phyloP scores from a whole-genome alignment of 2,113 vertebrate genomes.

The Corynorhinus townsendii region DNA sequence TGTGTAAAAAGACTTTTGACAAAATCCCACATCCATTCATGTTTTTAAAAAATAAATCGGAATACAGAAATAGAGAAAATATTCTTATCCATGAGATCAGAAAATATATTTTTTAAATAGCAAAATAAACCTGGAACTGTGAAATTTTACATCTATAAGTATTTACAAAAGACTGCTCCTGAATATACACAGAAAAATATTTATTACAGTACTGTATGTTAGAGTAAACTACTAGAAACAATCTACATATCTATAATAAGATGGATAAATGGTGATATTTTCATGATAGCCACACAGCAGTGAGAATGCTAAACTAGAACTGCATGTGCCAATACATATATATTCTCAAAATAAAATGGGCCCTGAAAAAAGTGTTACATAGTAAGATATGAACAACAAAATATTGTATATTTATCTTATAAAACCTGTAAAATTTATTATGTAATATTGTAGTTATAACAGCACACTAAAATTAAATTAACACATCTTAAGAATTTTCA shows the following conservation, averaged over 20 bases:
- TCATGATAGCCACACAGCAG: neutral
- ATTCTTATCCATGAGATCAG: neutral
- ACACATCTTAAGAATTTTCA: neutral
- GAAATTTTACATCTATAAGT: neutral
- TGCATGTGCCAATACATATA: neutral
- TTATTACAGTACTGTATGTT: neutral
- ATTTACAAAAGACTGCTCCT: neutral
- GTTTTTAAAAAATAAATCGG: neutral
- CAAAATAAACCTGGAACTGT: neutral
- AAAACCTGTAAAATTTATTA: neutral
- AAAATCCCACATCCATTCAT: neutral
- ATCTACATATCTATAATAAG: neutral
- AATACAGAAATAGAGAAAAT: neutral
- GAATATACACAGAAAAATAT: neutral
- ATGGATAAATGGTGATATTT: neutral
- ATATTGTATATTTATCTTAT: neutral
- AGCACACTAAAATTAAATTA: neutral
- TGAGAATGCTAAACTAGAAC: neutral
- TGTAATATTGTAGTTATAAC: neutral
- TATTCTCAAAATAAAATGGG: neutral
- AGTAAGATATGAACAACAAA: neutral
- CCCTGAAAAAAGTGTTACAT: neutral
- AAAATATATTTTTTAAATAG: neutral
- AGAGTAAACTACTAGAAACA: neutral
- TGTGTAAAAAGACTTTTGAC: neutral